Evolutionary conservation across 2,888 invertebrate species (phyloP).

Genomic region (Sceliomorpha sp.): DNA sequence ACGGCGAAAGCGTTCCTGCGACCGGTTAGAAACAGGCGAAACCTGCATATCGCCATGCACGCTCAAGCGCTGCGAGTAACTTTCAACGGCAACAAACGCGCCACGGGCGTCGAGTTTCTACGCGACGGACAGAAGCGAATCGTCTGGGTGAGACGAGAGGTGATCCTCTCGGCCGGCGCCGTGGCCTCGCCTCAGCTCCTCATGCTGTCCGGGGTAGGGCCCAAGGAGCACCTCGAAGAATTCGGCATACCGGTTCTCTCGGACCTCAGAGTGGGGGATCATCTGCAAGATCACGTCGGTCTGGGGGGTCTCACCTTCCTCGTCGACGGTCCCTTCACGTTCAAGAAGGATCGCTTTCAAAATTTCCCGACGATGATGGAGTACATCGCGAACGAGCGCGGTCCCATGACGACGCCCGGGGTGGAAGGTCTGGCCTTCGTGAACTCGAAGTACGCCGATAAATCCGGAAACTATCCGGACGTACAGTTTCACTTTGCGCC

Average conservation of each 20-base stretch:
- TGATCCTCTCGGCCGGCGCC: slow-evolving; percentile 93
- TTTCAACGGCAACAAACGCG: slow-evolving; percentile 85
- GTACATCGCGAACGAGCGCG: slow-evolving; percentile 89
- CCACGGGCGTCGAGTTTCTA: slow-evolving; percentile 88
- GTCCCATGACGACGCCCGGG: slow-evolving; percentile 90
- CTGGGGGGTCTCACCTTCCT: slow-evolving; percentile 92
- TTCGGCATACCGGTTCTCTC: slow-evolving; percentile 88
- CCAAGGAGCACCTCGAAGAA: slow-evolving; percentile 87
- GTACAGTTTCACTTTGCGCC: slow-evolving; percentile 93
- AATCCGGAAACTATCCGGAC: slow-evolving; percentile 89
- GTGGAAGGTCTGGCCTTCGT: slow-evolving; percentile 94
- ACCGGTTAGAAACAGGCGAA: slow-evolving; percentile 88
- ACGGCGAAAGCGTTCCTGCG: slow-evolving; percentile 92
- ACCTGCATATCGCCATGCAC: slow-evolving; percentile 89
- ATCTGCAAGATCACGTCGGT: slow-evolving; percentile 94
- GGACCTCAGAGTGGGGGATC: slow-evolving; percentile 89
- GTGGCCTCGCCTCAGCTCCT: slow-evolving; percentile 93
- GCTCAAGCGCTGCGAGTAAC: slow-evolving; percentile 89
- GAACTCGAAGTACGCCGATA: slow-evolving; percentile 92
- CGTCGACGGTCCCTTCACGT: slow-evolving; percentile 89
- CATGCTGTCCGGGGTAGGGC: slow-evolving; percentile 95
- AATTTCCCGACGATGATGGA: slow-evolving; percentile 89
- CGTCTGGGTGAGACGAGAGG: slow-evolving; percentile 88
- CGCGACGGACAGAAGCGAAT: slow-evolving; percentile 84
- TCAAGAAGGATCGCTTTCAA: slow-evolving; percentile 89